A percentile compares a stretch with the other conserved stretches of the same genome.
Evolutionary conservation across 2,113 vertebrate species (phyloP).

Genomic region (Rissa tridactyla): DNA sequence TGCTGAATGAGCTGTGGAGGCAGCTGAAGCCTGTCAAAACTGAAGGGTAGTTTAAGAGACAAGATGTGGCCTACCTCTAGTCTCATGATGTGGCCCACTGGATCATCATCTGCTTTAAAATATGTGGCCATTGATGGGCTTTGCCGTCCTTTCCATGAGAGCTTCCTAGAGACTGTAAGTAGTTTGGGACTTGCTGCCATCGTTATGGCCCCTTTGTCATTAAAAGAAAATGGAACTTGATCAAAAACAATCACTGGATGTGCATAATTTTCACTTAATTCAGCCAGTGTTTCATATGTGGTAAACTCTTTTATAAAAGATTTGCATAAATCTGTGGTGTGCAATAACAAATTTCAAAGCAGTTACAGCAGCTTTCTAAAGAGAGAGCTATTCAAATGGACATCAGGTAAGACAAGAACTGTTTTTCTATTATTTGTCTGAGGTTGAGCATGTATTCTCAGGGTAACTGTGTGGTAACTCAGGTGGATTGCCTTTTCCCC

Average conservation of each 20-base stretch:
- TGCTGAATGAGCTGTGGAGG: background rate
- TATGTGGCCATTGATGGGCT: accelerated
- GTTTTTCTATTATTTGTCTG: background rate
- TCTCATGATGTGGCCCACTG: background rate
- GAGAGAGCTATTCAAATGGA: background rate
- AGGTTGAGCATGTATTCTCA: background rate
- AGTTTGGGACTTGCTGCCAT: background rate
- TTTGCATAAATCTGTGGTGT: background rate
- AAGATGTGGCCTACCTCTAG: accelerated
- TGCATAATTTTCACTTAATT: background rate
- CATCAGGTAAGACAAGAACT: background rate
- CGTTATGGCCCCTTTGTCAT: accelerated
- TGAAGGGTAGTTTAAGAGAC: background rate
- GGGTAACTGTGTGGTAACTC: background rate
- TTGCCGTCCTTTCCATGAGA: background rate
- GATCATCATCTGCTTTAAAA: background rate
- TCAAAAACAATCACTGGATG: background rate
- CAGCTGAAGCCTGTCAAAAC: background rate
- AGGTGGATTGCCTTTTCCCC: background rate
- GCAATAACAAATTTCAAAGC: background rate
- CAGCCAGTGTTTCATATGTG: background rate
- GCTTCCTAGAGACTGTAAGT: background rate
- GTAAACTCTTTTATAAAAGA: background rate
- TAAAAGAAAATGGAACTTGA: background rate
- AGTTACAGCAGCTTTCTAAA: background rate